phyloP scores from a whole-genome alignment of 2,797 vertebrate genomes.

The Cyprinodon diabolis region DNA sequence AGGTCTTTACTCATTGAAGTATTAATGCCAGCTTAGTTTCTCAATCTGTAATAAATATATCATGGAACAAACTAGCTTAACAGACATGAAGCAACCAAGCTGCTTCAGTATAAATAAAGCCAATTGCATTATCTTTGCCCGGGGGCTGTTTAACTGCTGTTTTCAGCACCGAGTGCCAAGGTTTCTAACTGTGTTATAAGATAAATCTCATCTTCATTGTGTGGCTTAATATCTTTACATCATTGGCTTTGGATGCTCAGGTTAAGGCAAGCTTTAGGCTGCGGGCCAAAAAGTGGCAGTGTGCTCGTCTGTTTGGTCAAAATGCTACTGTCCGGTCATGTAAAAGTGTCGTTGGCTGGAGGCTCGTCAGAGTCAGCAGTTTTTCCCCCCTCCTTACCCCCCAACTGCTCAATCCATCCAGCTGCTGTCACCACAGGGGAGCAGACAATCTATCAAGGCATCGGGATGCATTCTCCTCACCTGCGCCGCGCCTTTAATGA shows the following conservation, averaged over 20 bases:
- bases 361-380: conserved; percentile 93
- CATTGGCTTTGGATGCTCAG: conserved; percentile 30
- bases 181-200: conserved; percentile 15
- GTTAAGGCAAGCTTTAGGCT: conserved; percentile 47
- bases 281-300: conserved; percentile 58
- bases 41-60: not conserved
- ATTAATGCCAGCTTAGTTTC: not conserved
- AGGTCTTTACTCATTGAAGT: not conserved
- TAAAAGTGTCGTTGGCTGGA: conserved; percentile 96
- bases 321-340: conserved; percentile 94
- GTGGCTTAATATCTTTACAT: conserved; percentile 22
- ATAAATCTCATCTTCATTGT: conserved; percentile 34
- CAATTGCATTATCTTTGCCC: conserved; percentile 10
- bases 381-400: conserved; percentile 67
- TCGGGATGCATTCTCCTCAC: conserved; percentile 99
- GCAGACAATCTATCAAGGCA: conserved; percentile 99
- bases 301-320: conserved; percentile 79
- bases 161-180: conserved; percentile 10
- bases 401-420: conserved; percentile 99
- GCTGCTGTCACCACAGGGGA: conserved; percentile 99
- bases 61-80: conserved; percentile 1
- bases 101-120: conserved; percentile 19
- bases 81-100: conserved; percentile 1
- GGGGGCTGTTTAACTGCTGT: not conserved
- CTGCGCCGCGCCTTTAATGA: conserved; percentile 99